Evolutionary conservation across 1,140 invertebrate genomes (phyloP).

Genomic region (Hypothenemus hampei): DNA sequence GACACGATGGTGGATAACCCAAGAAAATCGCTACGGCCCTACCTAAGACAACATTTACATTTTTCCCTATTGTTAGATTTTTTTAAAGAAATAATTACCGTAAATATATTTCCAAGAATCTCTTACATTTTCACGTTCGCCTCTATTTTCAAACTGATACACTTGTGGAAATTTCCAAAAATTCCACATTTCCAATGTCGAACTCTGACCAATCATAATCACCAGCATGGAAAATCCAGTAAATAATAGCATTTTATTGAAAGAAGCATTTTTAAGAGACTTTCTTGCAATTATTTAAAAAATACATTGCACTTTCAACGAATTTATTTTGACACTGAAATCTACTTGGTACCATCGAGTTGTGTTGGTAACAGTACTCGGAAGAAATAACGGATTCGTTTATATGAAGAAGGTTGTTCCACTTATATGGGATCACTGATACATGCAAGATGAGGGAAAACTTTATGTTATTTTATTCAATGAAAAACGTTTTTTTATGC

Average conservation of each 20-base stretch:
- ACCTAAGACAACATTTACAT: slow-evolving; percentile 37
- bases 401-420: slow-evolving; percentile 7
- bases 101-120: neutral
- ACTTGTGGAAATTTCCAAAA: slow-evolving; percentile 2
- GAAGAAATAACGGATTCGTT: slow-evolving; percentile 4
- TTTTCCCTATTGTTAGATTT: neutral
- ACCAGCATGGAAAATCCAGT: neutral
- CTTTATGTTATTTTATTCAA: no score
- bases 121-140: neutral
- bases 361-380: slow-evolving; percentile 3
- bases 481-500: no score
- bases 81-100: neutral
- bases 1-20: slow-evolving; percentile 57
- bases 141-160: slow-evolving; percentile 6
- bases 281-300: neutral
- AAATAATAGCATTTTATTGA: slow-evolving; percentile 7
- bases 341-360: neutral
- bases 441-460: no score
- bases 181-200: slow-evolving; percentile 1
- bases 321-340: slow-evolving; percentile 1
- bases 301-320: neutral
- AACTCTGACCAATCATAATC: neutral
- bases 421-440: no score
- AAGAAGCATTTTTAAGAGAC: slow-evolving; percentile 8
- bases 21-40: slow-evolving; percentile 54